Base-by-base conservation (phyloP, 2,888 invertebrate genomes). In the Invenusta paracnida region DNA sequence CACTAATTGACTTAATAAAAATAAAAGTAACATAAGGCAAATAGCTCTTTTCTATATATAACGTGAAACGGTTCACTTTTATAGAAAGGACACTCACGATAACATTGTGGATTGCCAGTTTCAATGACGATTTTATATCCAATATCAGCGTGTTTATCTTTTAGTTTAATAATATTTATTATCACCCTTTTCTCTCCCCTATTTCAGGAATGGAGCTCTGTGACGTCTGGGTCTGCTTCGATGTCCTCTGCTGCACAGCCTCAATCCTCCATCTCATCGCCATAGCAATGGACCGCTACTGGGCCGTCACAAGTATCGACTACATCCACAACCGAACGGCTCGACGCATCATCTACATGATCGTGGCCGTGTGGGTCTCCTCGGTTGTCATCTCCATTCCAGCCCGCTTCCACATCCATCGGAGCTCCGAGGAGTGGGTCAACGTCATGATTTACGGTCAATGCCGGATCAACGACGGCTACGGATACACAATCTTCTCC, bases 291-390 rank as follows among this genome's bases (percentile, higher is more conserved):
- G 97, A 98, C 93, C 94, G 96, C 87, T 99, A 96, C 93, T 98
- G 98, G 98, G 97, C 98, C 86, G 97, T 99, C 89, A 98, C 98
- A 87, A 94, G 96, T 91, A 95, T 98, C 88, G 96, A 97, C 93
- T 98, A 98, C 93, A 96, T 96, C 90, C 95, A 96, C 92, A 94
- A 95, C 87, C 93, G 98, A 88, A 94, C 88, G 84, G 89, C 90
- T 67, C n/a, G 29, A 17, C 86, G 84, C 2, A 91, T 98, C 90
- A 94, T 95, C 89, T 93, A 94, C 87, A 96, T 98, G 95, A 96
- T 98, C 88, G 93, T 95, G 88, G 93, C 95, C 85, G 95, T 97
- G 81, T 99, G 98, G 99, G 93, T 94, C 84, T 95, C 96, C 83
- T 95, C 98, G 0, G 93, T 97, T 86, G 94, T 96, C 87, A 96